Percentiles rank a stretch among this genome's conserved stretches.
Evolutionary conservation across 64 coral and sea anemone genomes (phyloP).

Genomic region (Anthopleura sola): DNA sequence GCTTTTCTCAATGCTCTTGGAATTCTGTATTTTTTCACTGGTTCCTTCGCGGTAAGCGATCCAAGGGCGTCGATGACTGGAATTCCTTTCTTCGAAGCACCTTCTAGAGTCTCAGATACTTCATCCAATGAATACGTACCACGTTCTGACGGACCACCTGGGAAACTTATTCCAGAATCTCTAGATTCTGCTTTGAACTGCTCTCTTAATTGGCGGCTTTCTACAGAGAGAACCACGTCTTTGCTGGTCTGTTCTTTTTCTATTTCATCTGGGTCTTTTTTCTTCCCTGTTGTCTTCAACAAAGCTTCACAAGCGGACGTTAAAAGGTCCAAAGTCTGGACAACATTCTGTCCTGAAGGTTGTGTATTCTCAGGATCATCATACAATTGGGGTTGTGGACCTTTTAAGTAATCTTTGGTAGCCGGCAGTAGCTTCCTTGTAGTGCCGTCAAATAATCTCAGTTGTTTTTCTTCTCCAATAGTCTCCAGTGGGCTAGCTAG

Average conservation of each 20-base stretch:
- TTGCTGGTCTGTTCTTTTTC: background rate
- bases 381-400: background rate
- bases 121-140: slow-evolving; percentile 52
- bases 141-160: slow-evolving; percentile 13
- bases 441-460: slow-evolving; percentile 78
- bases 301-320: slow-evolving; percentile 88
- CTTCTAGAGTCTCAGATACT: slow-evolving; percentile 33
- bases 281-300: slow-evolving; percentile 37
- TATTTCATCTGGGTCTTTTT: background rate
- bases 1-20: background rate
- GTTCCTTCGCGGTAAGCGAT: background rate
- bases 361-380: slow-evolving; percentile 9
- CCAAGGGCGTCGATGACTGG: slow-evolving; percentile 45
- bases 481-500: slow-evolving; percentile 86
- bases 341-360: slow-evolving; percentile 43
- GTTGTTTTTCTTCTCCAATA: slow-evolving; percentile 67
- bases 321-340: slow-evolving; percentile 81
- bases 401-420: slow-evolving; percentile 20
- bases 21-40: background rate
- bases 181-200: background rate
- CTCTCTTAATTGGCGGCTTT: background rate
- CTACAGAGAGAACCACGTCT: background rate
- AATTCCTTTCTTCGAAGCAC: slow-evolving; percentile 41
- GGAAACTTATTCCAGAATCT: slow-evolving; percentile 2
- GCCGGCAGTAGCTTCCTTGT: slow-evolving; percentile 41